Evolutionary conservation across 2,888 invertebrate genomes (phyloP).

Genomic region (Cerceris rybyensis): DNA sequence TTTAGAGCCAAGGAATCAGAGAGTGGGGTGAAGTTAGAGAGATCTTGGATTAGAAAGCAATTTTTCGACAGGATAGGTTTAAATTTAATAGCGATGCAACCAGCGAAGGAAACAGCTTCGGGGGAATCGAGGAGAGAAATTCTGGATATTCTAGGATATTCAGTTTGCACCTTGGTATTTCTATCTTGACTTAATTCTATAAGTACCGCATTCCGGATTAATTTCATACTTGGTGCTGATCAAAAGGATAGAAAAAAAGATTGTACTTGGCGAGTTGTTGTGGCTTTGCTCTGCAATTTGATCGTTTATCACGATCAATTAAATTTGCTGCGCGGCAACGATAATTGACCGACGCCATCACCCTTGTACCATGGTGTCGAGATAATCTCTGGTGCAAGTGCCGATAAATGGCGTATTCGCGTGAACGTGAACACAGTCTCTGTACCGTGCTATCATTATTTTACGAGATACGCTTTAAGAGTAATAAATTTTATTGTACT

Average conservation of each 20-base stretch:
- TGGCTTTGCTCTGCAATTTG: constrained; percentile 58
- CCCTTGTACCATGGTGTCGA: constrained; percentile 64
- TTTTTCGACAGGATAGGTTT: not conserved
- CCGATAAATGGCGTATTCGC: constrained; percentile 70
- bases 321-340: constrained; percentile 67
- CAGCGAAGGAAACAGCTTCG: not conserved
- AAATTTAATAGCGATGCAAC: not conserved
- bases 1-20: too few relatives aligned
- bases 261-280: constrained; percentile 27
- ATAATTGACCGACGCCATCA: constrained; percentile 70
- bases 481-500: constrained; percentile 68
- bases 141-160: not conserved
- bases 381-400: constrained; percentile 68
- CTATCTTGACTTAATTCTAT: constrained; percentile 33
- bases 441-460: constrained; percentile 66
- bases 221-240: constrained; percentile 41
- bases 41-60: too few relatives aligned
- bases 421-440: constrained; percentile 64
- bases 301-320: constrained; percentile 70
- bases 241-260: constrained; percentile 21
- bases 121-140: not conserved
- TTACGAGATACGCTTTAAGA: constrained; percentile 66
- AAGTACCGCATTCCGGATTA: constrained; percentile 47
- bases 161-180: constrained; percentile 9
- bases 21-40: too few relatives aligned